A percentile compares a stretch with the other conserved stretches of the same genome.
phyloP scores from a whole-genome alignment of 1,140 invertebrate species.

The Steinernema feltiae region DNA sequence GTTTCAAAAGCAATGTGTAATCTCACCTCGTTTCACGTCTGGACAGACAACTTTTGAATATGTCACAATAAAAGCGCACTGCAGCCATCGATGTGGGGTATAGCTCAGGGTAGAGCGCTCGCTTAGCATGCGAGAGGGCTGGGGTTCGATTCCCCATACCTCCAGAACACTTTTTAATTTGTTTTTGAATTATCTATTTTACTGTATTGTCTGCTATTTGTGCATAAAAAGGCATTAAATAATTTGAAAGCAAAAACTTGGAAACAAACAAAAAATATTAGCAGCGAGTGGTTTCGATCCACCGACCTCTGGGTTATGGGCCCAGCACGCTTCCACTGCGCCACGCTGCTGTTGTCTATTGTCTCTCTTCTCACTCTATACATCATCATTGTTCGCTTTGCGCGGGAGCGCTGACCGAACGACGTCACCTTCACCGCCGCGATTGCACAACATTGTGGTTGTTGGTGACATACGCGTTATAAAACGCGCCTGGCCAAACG shows the following conservation, averaged over 20 bases:
- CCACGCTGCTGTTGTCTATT: constrained; percentile 72
- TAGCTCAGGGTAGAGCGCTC: too few species aligned
- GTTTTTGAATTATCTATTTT: background rate
- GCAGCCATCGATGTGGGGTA: too few species aligned
- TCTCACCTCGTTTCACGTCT: too few species aligned
- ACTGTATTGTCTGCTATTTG: too few species aligned
- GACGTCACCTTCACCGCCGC: background rate
- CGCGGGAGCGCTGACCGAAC: background rate
- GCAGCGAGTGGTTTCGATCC: constrained; percentile 91
- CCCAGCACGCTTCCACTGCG: constrained; percentile 95
- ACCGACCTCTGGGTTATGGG: constrained; percentile 95
- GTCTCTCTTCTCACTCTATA: background rate
- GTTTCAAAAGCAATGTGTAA: too few species aligned
- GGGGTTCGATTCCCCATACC: too few species aligned
- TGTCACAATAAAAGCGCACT: too few species aligned
- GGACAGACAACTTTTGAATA: too few species aligned
- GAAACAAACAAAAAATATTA: constrained; percentile 60
- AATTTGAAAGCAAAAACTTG: background rate
- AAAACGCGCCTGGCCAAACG: background rate
- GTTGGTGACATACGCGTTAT: background rate
- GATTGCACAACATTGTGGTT: constrained; percentile 12
- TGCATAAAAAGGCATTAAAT: too few species aligned
- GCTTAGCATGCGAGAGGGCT: too few species aligned
- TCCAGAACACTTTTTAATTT: too few species aligned
- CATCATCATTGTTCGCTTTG: background rate